Evolutionary conservation across 92 coral and sea anemone species (phyloP).

Genomic region (Zoanthus gigantus): DNA sequence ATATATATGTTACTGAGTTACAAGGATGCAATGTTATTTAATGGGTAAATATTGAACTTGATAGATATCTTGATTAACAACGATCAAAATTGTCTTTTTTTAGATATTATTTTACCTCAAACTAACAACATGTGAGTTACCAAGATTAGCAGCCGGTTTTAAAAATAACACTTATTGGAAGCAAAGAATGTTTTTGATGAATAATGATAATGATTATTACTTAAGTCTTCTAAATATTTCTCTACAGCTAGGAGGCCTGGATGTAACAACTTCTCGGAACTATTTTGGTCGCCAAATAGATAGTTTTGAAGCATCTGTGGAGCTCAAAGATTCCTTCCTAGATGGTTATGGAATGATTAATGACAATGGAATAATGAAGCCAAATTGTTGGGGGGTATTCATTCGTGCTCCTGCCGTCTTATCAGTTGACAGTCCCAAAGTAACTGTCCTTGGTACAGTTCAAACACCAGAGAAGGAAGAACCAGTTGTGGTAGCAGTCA

Average conservation of each 20-base stretch:
- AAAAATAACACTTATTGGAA: no score
- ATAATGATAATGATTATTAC: no score
- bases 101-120: no score
- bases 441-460: conserved; percentile 84
- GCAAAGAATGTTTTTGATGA: no score
- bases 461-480: conserved; percentile 61
- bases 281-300: conserved; percentile 96
- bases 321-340: conserved; percentile 64
- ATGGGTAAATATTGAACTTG: no score
- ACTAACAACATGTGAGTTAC: no score
- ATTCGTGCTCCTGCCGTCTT: conserved; percentile 97
- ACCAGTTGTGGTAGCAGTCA: conserved; percentile 95
- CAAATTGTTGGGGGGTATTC: conserved; percentile 83
- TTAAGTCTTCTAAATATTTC: neutral
- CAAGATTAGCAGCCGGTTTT: no score
- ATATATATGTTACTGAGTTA: no score
- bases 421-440: conserved; percentile 80
- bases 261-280: conserved; percentile 93
- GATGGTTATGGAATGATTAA: conserved; percentile 24
- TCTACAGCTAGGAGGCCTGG: conserved; percentile 88
- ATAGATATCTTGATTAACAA: no score
- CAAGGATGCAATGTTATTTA: no score
- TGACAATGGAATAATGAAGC: neutral
- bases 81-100: no score
- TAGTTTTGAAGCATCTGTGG: conserved; percentile 88